Evolutionary conservation across 2,113 vertebrate species (phyloP).

Genomic region (Aphelocoma coerulescens): DNA sequence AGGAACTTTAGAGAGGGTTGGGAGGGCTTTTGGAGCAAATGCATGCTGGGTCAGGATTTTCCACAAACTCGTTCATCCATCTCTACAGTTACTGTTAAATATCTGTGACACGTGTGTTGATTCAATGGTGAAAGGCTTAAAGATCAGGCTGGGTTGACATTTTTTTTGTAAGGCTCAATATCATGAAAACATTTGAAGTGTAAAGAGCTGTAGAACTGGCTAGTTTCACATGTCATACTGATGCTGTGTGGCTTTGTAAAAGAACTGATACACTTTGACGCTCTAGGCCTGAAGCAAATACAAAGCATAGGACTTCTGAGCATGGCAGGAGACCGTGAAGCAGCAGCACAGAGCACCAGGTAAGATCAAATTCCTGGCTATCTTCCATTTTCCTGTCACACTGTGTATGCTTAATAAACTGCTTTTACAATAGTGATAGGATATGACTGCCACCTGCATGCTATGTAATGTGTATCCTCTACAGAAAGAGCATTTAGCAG

Average conservation of each 20-base stretch:
- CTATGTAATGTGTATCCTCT: conserved; percentile 19
- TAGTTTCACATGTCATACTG: conserved; percentile 81
- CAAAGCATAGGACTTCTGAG: conserved; percentile 58
- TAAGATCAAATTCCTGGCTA: conserved; percentile 74
- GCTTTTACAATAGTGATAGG: conserved; percentile 60
- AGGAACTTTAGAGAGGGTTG: background rate
- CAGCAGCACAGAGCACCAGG: conserved; percentile 82
- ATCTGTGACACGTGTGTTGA: background rate
- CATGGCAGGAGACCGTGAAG: conserved; percentile 81
- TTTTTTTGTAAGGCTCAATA: conserved; percentile 73
- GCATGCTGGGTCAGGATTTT: conserved; percentile 2
- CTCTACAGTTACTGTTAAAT: conserved; percentile 22
- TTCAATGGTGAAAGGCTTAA: conserved; percentile 38
- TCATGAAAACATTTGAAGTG: conserved; percentile 76
- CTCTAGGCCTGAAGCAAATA: conserved; percentile 73
- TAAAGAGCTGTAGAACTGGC: conserved; percentile 76
- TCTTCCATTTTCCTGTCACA: conserved; percentile 73
- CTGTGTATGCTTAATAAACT: conserved; percentile 54
- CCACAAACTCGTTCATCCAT: background rate
- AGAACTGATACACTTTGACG: conserved; percentile 81
- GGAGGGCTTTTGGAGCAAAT: background rate
- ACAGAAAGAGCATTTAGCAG: conserved; percentile 18
- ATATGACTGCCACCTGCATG: conserved; percentile 72
- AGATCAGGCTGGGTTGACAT: conserved; percentile 29
- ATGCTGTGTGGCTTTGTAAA: conserved; percentile 74